phyloP scores from a whole-genome alignment of 2,888 invertebrate species.

The Baccha elongata region DNA sequence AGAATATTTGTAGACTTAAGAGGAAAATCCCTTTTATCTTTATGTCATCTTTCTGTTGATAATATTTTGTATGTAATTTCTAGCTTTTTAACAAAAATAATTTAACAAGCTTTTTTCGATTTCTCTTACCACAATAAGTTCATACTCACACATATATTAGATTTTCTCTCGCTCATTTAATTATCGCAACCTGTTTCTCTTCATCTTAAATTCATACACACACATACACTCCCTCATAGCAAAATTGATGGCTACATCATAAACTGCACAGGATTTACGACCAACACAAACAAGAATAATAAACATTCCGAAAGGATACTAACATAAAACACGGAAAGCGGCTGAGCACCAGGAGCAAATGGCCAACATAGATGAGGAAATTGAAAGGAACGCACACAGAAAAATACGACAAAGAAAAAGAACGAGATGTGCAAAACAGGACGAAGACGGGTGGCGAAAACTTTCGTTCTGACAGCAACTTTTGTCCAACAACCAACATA shows the following conservation, averaged over 20 bases:
- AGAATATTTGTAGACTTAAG: too few relatives aligned
- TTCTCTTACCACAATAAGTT: slow-evolving; percentile 52
- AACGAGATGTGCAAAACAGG: slow-evolving; percentile 71
- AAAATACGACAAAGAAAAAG: slow-evolving; percentile 73
- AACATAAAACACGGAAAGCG: slow-evolving; percentile 73
- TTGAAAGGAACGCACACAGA: slow-evolving; percentile 68
- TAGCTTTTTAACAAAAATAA: too few relatives aligned
- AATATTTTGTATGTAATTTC: too few relatives aligned
- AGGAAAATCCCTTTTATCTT: too few relatives aligned
- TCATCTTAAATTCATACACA: slow-evolving; percentile 34
- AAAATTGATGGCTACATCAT: slow-evolving; percentile 75
- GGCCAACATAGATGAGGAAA: slow-evolving; percentile 73
- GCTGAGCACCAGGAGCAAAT: slow-evolving; percentile 75
- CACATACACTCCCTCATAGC: slow-evolving; percentile 36
- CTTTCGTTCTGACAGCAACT: slow-evolving; percentile 79
- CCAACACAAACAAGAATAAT: slow-evolving; percentile 78
- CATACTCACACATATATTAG: slow-evolving; percentile 8
- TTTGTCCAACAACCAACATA: slow-evolving; percentile 81
- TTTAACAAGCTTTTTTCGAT: slow-evolving; percentile 44
- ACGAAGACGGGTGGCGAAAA: slow-evolving; percentile 78
- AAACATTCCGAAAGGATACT: slow-evolving; percentile 74
- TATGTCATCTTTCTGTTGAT: too few relatives aligned
- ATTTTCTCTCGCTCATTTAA: slow-evolving; percentile 26
- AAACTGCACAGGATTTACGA: slow-evolving; percentile 82
- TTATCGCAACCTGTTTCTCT: slow-evolving; percentile 52